These are phyloP conservation scores for Clamator glandarius DNA, from an alignment of 2,797 vertebrate species.

Conservation along the genomic window DNA sequence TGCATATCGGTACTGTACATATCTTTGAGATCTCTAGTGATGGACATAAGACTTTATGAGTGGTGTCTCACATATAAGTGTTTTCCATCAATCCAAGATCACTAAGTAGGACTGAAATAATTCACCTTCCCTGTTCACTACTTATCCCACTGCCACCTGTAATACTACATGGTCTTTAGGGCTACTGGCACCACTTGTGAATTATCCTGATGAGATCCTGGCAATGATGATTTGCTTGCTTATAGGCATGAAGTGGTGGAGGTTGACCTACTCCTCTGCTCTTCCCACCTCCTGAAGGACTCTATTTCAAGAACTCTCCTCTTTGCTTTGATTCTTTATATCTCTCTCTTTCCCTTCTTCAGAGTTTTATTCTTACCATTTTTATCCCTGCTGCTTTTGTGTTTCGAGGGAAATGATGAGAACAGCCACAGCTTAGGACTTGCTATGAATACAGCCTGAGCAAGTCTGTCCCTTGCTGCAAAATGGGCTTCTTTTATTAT, in stretches of 20 bases:
- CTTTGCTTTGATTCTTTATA: background rate
- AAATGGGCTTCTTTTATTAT: background rate
- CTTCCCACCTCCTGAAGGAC: background rate
- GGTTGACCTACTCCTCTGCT: background rate
- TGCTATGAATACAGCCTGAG: background rate
- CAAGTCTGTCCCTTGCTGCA: background rate
- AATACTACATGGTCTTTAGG: background rate
- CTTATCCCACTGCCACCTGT: background rate
- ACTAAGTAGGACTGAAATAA: background rate
- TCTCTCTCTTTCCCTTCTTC: background rate
- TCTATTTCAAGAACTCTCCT: background rate
- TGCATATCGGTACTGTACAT: accelerated
- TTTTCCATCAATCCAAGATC: background rate
- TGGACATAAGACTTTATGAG: background rate
- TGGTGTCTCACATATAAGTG: background rate
- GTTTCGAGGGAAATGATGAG: background rate
- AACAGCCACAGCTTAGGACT: background rate
- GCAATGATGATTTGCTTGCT: background rate
- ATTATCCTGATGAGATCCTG: background rate
- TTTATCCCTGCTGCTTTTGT: background rate
- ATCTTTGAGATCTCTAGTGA: background rate
- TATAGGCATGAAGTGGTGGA: background rate
- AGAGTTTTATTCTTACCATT: background rate
- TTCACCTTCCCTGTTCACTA: background rate
- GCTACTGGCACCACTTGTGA: background rate